Evolutionary conservation across 2,888 invertebrate genomes (phyloP).

Genomic region (Macrosoma leucophasiata): DNA sequence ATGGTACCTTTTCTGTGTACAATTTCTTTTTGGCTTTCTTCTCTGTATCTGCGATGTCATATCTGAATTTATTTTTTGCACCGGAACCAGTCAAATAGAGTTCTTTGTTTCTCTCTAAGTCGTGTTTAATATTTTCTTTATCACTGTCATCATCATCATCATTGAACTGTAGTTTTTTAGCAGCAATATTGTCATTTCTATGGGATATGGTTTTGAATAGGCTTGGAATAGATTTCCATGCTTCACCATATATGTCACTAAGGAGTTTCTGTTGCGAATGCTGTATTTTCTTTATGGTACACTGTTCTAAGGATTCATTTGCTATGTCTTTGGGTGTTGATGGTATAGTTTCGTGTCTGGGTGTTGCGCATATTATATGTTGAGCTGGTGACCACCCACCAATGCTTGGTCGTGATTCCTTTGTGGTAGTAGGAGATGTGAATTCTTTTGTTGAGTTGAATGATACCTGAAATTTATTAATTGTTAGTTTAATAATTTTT

Average conservation of each 20-base stretch:
- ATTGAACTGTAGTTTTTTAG: constrained; percentile 49
- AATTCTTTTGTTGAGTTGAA: constrained; percentile 43
- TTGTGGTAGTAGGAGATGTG: constrained; percentile 29
- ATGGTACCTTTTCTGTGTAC: constrained; percentile 52
- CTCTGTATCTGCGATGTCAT: constrained; percentile 35
- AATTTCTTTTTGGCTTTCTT: constrained; percentile 55
- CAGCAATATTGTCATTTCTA: constrained; percentile 40
- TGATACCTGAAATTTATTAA: constrained; percentile 43
- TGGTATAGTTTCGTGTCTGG: constrained; percentile 43
- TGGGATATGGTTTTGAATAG: constrained; percentile 51
- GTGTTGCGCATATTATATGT: constrained; percentile 54
- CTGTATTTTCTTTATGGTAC: constrained; percentile 56
- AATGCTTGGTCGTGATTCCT: constrained; percentile 40
- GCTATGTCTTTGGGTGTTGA: constrained; percentile 53
- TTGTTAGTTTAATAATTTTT: background rate
- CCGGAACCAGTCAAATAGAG: constrained; percentile 55
- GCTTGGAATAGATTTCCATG: constrained; percentile 69
- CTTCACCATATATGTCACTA: constrained; percentile 72
- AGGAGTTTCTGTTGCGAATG: constrained; percentile 58
- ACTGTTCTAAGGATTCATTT: constrained; percentile 57
- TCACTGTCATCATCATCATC: constrained; percentile 57
- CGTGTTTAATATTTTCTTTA: constrained; percentile 50
- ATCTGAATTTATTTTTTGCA: constrained; percentile 37
- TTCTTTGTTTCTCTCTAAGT: constrained; percentile 43
- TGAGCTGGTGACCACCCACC: constrained; percentile 66